phyloP scores from a whole-genome alignment of 2,888 invertebrate species.

The Thyatira batis region DNA sequence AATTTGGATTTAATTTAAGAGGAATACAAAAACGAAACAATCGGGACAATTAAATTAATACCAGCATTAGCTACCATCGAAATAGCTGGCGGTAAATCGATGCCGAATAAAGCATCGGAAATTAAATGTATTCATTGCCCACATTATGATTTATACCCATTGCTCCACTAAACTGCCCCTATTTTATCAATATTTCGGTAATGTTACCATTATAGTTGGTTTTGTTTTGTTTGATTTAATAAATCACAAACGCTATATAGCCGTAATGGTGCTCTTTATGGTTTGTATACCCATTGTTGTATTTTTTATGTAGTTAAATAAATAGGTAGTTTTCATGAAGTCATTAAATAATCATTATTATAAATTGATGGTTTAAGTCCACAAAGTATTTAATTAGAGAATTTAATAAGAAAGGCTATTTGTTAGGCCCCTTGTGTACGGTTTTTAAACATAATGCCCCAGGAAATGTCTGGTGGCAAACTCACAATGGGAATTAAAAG shows the following conservation, averaged over 20 bases:
- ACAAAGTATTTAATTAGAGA: constrained; percentile 8
- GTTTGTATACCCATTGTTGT: no score
- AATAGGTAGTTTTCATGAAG: neutral
- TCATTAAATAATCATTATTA: neutral
- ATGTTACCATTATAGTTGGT: constrained; percentile 2
- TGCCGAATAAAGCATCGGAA: constrained; percentile 55
- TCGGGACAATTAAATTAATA: constrained; percentile 47
- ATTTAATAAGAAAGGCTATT: constrained; percentile 40
- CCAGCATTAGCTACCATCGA: constrained; percentile 49
- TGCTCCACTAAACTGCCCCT: constrained; percentile 34
- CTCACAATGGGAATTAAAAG: constrained; percentile 46
- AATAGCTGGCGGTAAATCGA: constrained; percentile 42
- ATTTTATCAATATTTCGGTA: constrained; percentile 23
- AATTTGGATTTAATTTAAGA: neutral
- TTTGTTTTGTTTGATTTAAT: constrained; percentile 13
- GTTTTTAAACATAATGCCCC: constrained; percentile 38
- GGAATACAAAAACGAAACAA: constrained; percentile 4
- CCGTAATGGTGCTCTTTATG: no score
- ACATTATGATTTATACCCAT: constrained; percentile 57
- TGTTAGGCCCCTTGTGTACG: constrained; percentile 36
- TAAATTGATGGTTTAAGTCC: neutral
- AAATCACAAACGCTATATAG: neutral
- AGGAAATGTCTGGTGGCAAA: constrained; percentile 32
- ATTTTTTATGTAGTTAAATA: no score
- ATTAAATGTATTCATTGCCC: constrained; percentile 62